Conservation (phyloP, 2,888 invertebrate genomes). For the Pandemis corylana region DNA sequence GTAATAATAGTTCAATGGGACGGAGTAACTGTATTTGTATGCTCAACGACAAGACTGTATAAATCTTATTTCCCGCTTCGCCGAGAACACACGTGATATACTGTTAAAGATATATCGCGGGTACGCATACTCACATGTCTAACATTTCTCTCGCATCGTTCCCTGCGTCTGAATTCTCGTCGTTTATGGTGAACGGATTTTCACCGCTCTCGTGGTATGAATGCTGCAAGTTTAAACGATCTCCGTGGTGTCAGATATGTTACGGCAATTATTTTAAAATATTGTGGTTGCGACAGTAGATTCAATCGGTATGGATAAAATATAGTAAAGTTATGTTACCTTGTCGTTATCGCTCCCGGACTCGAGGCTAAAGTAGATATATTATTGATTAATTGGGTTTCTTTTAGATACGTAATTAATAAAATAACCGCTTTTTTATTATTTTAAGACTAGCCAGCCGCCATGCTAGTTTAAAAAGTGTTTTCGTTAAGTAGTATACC, state of each 20-base stretch:
- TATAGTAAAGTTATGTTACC: too few species aligned
- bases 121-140: constrained; percentile 53
- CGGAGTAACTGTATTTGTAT: background rate
- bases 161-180: constrained; percentile 41
- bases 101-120: background rate
- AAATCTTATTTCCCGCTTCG: background rate
- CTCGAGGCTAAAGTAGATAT: too few species aligned
- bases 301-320: background rate
- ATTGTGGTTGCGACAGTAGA: background rate
- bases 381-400: too few species aligned
- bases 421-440: too few species aligned
- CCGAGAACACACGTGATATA: background rate
- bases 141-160: constrained; percentile 56
- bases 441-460: too few species aligned
- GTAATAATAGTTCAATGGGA: too few species aligned
- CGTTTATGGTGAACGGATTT: background rate
- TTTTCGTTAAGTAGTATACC: too few species aligned
- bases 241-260: background rate
- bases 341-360: too few species aligned
- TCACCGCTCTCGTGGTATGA: background rate
- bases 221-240: background rate
- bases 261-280: background rate
- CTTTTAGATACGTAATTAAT: too few species aligned
- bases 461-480: too few species aligned
- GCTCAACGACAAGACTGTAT: background rate